phyloP scores from a whole-genome alignment of 2,113 vertebrate species.

The Xenopus tropicalis region UCB_Xtro_10.0 CM004443.2:118018001-118018500 shows the following conservation, averaged over 20 bases:
- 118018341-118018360: constrained; percentile 19
- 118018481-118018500: too few relatives aligned
- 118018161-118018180: background rate
- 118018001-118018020: too few relatives aligned
- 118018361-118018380: constrained; percentile 30
- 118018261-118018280: constrained; percentile 36
- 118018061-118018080: background rate
- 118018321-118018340: constrained; percentile 18
- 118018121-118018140: background rate
- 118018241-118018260: constrained; percentile 27
- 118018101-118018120: background rate
- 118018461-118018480: too few relatives aligned
- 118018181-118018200: constrained; percentile 18
- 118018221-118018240: constrained; percentile 28
- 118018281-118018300: constrained; percentile 17
- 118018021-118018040: too few relatives aligned
- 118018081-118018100: too few relatives aligned
- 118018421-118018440: too few relatives aligned
- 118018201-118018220: constrained; percentile 10
- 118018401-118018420: too few relatives aligned
- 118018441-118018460: too few relatives aligned
- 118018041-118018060: background rate
- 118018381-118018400: background rate
- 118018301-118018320: constrained; percentile 32
- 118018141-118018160: constrained; percentile 8